Base-by-base conservation (phyloP, 92 coral and sea anemone species). In the Umimayanthus chanpuru region DNA sequence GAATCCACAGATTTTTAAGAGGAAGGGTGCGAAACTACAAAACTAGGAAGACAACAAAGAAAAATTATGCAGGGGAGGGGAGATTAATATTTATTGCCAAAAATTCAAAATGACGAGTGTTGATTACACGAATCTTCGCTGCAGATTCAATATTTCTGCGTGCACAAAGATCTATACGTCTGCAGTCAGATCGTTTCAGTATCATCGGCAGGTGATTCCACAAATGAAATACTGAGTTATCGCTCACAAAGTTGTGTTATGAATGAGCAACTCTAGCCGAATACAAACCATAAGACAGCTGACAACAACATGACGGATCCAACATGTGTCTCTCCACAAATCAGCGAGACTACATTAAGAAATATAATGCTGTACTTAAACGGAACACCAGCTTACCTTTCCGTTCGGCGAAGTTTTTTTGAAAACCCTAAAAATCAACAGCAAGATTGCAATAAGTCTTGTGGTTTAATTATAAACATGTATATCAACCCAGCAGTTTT, bases 351-450 rank as follows among this genome's bases (percentile, higher is more conserved):
- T 23, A 43, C 8, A 47, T 21, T 40, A 83, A 68, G 64, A 66
- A 11, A 10, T 30, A 11, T 56, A 15, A 81, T 14, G 71, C 44
- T 20, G 18, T 12, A 39, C 25, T 81, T 47, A 49, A 49, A 47
- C 61, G 41, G 67, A 44, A 83, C 4, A 28, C 6, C 25, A 47
- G 26, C 96, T 76, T 89, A 96, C 99, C 96, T 96, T 96, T 76
- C 96, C 96, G 78, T 96, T 96, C 23, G 99, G 99, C 39, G 99
- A 93, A 5, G 99, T 94, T 90, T 96, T 96, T 85, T 96, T 96
- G 90, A 96, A 96, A 53, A 96, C 99, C 88, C 99, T 96, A 92
- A 86, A 85, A 94, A 74, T 85, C 76, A 76, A 82, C 76, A 85
- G 66, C 30, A 20, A 38, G 55, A 61, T 72, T 74, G 81, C 87